A percentile compares a stretch with the other conserved stretches of the same genome.
These are phyloP conservation scores for Carduelis carduelis DNA, from an alignment of 2,797 vertebrate genomes.

Conservation along the genomic window DNA sequence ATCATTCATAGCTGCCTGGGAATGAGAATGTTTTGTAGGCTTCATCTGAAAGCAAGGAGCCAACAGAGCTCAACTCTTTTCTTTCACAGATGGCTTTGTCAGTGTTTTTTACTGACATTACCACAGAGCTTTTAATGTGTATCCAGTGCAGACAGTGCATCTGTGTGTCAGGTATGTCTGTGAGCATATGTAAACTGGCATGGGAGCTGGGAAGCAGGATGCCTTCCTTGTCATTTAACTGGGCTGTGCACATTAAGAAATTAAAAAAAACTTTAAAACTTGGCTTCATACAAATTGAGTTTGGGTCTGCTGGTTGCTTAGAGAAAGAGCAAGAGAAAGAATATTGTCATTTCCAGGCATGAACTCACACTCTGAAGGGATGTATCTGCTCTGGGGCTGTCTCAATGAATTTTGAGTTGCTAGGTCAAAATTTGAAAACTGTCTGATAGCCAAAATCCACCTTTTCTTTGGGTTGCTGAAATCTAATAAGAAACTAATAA, in stretches of 20 bases:
- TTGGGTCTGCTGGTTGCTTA: neutral
- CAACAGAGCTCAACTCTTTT: neutral
- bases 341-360: neutral
- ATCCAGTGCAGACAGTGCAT: accelerated
- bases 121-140: neutral
- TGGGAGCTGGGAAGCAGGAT: neutral
- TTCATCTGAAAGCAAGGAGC: neutral
- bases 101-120: neutral
- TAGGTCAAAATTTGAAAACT: neutral
- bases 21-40: neutral
- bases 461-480: neutral
- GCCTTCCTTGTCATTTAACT: neutral
- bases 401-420: neutral
- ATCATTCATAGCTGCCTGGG: neutral
- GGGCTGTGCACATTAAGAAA: neutral
- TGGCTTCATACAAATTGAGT: neutral
- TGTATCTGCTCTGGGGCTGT: neutral
- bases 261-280: neutral
- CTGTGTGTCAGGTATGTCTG: neutral
- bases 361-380: neutral
- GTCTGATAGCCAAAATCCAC: neutral
- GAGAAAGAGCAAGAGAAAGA: neutral
- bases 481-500: neutral
- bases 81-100: neutral
- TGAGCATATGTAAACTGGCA: neutral